Conservation (phyloP, 2,888 invertebrate genomes). For the Synanthedon andrenaeformis region DNA sequence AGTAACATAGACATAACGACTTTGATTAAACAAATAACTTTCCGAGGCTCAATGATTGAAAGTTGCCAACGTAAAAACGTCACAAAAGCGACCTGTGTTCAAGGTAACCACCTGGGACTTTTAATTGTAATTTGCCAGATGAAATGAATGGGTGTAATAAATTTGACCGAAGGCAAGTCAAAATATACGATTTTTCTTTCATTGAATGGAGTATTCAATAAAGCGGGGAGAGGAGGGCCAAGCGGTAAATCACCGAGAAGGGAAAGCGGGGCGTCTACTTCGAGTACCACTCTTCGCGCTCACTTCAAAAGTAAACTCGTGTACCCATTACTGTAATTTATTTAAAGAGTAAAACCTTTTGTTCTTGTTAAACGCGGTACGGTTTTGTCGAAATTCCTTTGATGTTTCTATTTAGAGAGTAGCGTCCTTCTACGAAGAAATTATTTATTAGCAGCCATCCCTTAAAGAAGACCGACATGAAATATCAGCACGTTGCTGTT, state of each 20-base stretch:
- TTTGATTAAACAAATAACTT: no score
- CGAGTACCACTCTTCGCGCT: conserved; percentile 26
- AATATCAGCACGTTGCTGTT: no score
- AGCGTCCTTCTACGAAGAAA: neutral
- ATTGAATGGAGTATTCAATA: conserved; percentile 58
- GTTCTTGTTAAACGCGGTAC: neutral
- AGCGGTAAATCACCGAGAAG: conserved; percentile 49
- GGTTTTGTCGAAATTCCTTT: neutral
- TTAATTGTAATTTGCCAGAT: conserved; percentile 52
- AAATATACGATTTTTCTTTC: conserved; percentile 63
- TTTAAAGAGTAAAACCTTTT: neutral
- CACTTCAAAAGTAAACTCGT: neutral
- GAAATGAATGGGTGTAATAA: conserved; percentile 53
- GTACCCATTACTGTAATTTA: neutral
- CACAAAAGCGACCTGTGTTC: neutral
- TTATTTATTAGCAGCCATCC: no score
- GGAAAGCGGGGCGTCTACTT: conserved; percentile 8
- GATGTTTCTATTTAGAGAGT: neutral
- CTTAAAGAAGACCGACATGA: no score
- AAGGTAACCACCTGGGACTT: conserved; percentile 18
- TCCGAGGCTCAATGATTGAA: neutral
- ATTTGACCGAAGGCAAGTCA: conserved; percentile 44
- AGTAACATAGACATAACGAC: no score
- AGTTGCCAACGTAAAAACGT: neutral
- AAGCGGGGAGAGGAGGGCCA: conserved; percentile 33